A percentile compares a stretch with the other conserved stretches of the same genome.
Evolutionary conservation across 2,113 vertebrate genomes (phyloP).

Genomic region (Octodon degus): DNA sequence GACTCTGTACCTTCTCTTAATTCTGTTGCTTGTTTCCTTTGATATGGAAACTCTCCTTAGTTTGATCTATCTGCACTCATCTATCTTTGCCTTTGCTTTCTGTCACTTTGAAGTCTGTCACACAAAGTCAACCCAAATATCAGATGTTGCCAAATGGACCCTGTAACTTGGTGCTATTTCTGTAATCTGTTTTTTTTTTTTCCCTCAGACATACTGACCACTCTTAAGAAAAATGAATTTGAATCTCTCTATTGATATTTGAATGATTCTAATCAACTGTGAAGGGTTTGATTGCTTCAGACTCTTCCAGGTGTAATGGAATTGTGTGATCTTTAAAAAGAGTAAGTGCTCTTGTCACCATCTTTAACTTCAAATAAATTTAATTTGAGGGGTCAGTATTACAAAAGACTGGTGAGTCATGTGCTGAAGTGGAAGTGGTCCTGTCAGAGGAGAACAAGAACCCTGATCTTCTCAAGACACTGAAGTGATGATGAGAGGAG

Average conservation of each 20-base stretch:
- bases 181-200: neutral
- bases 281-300: constrained; percentile 33
- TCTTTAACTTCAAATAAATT: constrained; percentile 56
- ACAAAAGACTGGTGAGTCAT: constrained; percentile 23
- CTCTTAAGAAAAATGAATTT: neutral
- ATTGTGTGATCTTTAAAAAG: neutral
- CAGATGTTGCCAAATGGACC: neutral
- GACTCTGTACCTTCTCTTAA: neutral
- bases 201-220: neutral
- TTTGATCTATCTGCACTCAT: neutral
- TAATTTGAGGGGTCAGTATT: constrained; percentile 66
- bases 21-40: neutral
- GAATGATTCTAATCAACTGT: constrained; percentile 64
- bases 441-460: constrained; percentile 51
- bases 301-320: constrained; percentile 52
- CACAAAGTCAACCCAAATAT: neutral
- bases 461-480: constrained; percentile 31
- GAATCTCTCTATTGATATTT: constrained; percentile 30
- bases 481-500: constrained; percentile 30
- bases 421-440: neutral
- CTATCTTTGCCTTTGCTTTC: neutral
- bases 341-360: constrained; percentile 23
- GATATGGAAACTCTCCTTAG: neutral
- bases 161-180: neutral
- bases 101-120: neutral